Base-by-base conservation (phyloP, 2,113 vertebrate genomes). In the Carollia perspicillata region DNA sequence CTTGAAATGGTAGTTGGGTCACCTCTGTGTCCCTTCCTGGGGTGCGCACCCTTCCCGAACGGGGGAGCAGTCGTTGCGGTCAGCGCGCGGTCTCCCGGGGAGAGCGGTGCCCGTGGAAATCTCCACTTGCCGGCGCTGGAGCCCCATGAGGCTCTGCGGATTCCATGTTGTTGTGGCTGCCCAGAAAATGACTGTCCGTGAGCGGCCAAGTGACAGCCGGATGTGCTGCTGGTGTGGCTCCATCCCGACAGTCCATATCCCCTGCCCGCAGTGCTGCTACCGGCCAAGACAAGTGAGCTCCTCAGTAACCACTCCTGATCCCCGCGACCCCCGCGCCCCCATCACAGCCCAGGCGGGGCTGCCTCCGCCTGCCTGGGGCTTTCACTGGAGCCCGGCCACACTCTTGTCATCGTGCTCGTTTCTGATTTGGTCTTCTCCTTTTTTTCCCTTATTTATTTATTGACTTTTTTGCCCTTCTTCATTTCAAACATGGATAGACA, bases 371-470 rank as follows among this genome's bases (percentile, higher is more conserved):
- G 3, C 58, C 77, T 4, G 6, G 20, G 12, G 26, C 60, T 60
- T 44, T 71, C 44, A 2, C 42, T 2, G 26, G n/a, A 68, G 28
- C 58, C 72, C 11, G 12, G 18, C 35, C 37, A 1, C 4, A 17
- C 44, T 77, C 40, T 30, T 2, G 1, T 2, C 1, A 4, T 8
- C 42, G 0, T 40, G 49, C 12, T 63, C 4, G 0, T 28, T 86
- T 86, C n/a, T 55, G 72, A 78, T 17, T 22, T 44, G 44, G 33
- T 51, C 35, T 78, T 86, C 77, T 58, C 37, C 37, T 26, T 30
- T 40, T 28, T 4, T 16, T 8, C 33, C n/a, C 5, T 63, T 42
- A 6, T 33, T 74, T 63, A 28, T 28, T 60, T 60, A 60, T 63
- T 12, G 30, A 13, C 28, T 63, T 63, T 28, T 49, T 80, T 60